Evolutionary conservation across 1,140 invertebrate species (phyloP).

Genomic region (Aphelinus certus): DNA sequence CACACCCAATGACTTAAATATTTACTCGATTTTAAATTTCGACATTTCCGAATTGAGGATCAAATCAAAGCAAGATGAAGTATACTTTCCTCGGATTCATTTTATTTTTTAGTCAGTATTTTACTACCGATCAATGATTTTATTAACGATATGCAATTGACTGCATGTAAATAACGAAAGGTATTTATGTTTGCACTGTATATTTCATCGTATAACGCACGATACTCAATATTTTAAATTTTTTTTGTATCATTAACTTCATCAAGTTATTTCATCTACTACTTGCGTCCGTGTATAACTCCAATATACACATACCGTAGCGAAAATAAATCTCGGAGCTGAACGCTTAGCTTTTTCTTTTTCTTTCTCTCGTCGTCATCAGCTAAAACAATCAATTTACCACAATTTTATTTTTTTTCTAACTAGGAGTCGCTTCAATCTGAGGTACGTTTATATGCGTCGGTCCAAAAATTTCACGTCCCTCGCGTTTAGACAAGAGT

Average conservation of each 20-base stretch:
- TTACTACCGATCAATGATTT: no score
- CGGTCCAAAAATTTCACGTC: slow-evolving; percentile 40
- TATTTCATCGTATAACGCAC: slow-evolving; percentile 16
- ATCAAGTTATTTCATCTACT: slow-evolving; percentile 32
- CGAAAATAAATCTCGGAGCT: slow-evolving; percentile 59
- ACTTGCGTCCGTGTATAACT: slow-evolving; percentile 30
- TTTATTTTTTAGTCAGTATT: no score
- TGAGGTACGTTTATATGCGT: slow-evolving; percentile 63
- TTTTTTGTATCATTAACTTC: slow-evolving; percentile 33
- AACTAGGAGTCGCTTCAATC: slow-evolving; percentile 61
- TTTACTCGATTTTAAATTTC: no score
- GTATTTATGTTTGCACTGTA: slow-evolving; percentile 19
- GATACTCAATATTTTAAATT: slow-evolving; percentile 25
- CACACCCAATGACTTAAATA: no score
- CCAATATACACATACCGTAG: slow-evolving; percentile 45
- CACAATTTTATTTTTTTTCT: slow-evolving; percentile 45
- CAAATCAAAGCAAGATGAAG: no score
- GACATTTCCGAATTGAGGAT: no score
- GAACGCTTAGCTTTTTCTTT: slow-evolving; percentile 24
- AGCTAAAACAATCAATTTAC: slow-evolving; percentile 61
- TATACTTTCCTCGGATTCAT: no score
- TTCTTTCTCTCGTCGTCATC: slow-evolving; percentile 41
- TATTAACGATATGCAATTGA: no score
- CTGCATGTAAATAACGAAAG: slow-evolving; percentile 30
- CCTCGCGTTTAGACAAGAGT: slow-evolving; percentile 30